Base-by-base conservation (phyloP, 2,797 vertebrate genomes). In the Takifugu ocellatus region DNA sequence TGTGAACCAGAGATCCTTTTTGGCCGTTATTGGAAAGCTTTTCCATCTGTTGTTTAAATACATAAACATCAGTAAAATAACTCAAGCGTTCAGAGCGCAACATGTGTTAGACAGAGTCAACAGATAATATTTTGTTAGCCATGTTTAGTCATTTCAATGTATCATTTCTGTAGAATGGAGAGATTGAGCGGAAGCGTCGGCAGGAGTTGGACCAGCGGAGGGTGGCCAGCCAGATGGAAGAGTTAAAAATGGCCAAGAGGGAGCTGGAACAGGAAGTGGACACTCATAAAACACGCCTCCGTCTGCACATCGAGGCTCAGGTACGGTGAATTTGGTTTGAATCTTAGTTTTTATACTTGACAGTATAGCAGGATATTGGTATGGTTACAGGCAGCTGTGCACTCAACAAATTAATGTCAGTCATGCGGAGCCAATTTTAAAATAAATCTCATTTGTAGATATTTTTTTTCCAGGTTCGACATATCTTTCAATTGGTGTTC, bases 251-350 rank as follows among this genome's bases (percentile, higher is more conserved):
- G 26, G 92, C 88, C 48, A 98, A 96, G 57, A 79, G 80, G 51
- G 87, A 88, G 31, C 91, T 98, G 66, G 93, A 98, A 59, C 91
- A 94, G 42, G 92, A 96, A 58, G 89, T 97, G 31, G 77, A 84
- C 39, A 72, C 91, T 44, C 94, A 93, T 64, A 96, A 91, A 70
- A 94, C 89, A 63, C 91, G 93, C 2, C 84, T 97, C 51, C 92
- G 93, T 2, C 81, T 98, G 57, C 92, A 95, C 75, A 91, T 96
- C 90, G 95, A 99, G 77, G 85, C 95, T 0, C 81, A 94, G 76
- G 93, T 95, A 54, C 88, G 94, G 9, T 21, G 16, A 10, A 46
- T 9, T 6, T n/a, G 44, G 44, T 9, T n/a, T 21, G 44, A 46
- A 21, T 21, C 6, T 46, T n/a, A n/a, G 17, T 39, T 39, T 33